Evolutionary conservation across 1,140 invertebrate genomes (phyloP), one percentile per base, ranked within the genome.

Genomic region (Drosophila erecta): DNA sequence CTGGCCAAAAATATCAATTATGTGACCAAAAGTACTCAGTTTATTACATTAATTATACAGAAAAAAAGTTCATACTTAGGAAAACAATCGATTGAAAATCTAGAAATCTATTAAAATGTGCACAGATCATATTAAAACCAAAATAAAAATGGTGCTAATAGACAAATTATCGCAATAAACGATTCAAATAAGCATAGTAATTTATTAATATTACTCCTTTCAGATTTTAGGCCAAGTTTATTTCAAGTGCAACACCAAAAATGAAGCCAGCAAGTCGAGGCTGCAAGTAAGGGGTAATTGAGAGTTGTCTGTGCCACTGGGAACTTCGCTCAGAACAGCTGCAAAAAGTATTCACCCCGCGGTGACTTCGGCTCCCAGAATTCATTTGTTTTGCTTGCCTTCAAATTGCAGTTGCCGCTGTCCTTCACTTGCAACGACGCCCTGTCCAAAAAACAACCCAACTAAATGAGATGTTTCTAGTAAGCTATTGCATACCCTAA

Each of bases 341-440:
- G 46, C 27, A 65, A 69, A 53, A 70, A 72, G 30, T 24, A 33
- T 15, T 30, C 47, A 54, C 40, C 3, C 33, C 60, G 60, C 47
- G 53, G 47, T 60, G 75, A 54, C 38, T 46, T 59, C 57, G 62
- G 24, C 61, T 38, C 46, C 30, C 70, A 74, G 60, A 67, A 79
- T 72, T 79, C 56, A 51, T 71, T 80, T 66, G 54, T 44, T 79
- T 69, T 54, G 55, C 58, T 84, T 58, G 76, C 81, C 76, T 84
- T 76, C 81, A 80, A 64, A 60, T 55, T 70, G 65, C 70, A 72
- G 71, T 72, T 46, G 80, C 40, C 38, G 66, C 75, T 76, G 81
- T 85, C 81, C 81, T 85, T 85, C 81, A 85, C 56, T 81, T 86
- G 59, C 62, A 81, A 74, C 81, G 41, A 59, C 74, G 66, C 61